Percentiles rank a stretch among this genome's conserved stretches.
Conservation (phyloP, 2,113 vertebrate species). For the Carassius auratus region DNA sequence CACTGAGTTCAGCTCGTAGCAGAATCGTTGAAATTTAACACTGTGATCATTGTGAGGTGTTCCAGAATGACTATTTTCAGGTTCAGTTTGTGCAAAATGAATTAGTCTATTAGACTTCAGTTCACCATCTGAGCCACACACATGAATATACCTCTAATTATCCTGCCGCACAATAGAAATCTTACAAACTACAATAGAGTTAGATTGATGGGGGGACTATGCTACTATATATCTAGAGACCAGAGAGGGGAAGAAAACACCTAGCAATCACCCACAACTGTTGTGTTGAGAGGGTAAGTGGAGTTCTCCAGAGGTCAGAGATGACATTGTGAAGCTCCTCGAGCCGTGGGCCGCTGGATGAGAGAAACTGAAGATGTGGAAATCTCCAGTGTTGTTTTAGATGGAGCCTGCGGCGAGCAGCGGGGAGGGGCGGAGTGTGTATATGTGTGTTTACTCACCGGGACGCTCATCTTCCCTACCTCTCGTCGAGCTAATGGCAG, state of each 20-base stretch:
- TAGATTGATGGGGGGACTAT: too few relatives aligned
- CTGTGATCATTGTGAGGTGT: not conserved
- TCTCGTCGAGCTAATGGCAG: conserved; percentile 53
- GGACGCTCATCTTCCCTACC: conserved; percentile 54
- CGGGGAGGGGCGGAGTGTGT: conserved; percentile 1
- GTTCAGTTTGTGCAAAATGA: not conserved
- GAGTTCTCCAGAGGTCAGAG: conserved; percentile 1
- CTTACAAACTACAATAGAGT: not conserved
- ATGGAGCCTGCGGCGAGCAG: conserved; percentile 55
- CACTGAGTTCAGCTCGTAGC: too few relatives aligned
- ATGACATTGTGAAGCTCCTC: conserved; percentile 14
- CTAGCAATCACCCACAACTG: not conserved
- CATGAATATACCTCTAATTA: not conserved
- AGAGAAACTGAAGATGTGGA: conserved; percentile 55
- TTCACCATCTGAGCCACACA: not conserved
- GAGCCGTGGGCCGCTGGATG: not conserved
- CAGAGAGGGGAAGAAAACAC: too few relatives aligned
- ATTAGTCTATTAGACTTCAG: not conserved
- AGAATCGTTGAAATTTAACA: not conserved
- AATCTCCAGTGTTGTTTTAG: conserved; percentile 54
- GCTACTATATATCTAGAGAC: too few relatives aligned
- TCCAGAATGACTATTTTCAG: not conserved
- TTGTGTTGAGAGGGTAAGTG: not conserved
- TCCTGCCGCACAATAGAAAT: not conserved
- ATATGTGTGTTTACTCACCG: conserved; percentile 59